Evolutionary conservation across 92 coral and sea anemone genomes (phyloP).

Genomic region (Montipora capitata): DNA sequence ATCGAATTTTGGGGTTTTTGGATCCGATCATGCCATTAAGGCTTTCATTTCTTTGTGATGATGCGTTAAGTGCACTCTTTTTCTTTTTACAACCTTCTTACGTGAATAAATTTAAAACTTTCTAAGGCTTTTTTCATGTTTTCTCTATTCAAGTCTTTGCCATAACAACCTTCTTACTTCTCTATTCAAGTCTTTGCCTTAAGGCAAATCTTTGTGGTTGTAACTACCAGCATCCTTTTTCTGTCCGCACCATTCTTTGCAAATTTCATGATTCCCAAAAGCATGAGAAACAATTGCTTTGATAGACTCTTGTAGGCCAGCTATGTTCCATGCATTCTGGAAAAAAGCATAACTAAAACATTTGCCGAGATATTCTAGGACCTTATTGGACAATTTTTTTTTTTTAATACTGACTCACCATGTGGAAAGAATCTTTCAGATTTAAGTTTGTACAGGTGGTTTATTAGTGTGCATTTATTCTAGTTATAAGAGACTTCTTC

Average conservation of each 20-base stretch:
- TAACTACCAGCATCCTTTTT: background rate
- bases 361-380: conserved; percentile 1
- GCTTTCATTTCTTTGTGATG: conserved; percentile 35
- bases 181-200: conserved; percentile 24
- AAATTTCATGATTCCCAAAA: conserved; percentile 27
- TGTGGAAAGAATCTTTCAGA: background rate
- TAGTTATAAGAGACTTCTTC: background rate
- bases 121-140: background rate
- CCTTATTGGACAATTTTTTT: background rate
- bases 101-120: background rate
- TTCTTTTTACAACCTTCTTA: background rate
- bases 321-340: conserved; percentile 12
- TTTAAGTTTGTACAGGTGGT: conserved; percentile 11
- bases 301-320: background rate
- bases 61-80: conserved; percentile 16
- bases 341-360: conserved; percentile 21
- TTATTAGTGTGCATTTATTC: background rate
- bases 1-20: conserved; percentile 20
- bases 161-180: no score
- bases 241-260: conserved; percentile 19
- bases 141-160: conserved; percentile 20
- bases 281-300: conserved; percentile 24
- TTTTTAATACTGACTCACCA: conserved; percentile 25
- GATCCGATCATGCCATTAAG: conserved; percentile 20
- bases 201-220: conserved; percentile 23